Percentiles rank a stretch among this genome's conserved stretches.
phyloP scores from a whole-genome alignment of 2,113 vertebrate species.

The Xiphorhynchus elegans region DNA sequence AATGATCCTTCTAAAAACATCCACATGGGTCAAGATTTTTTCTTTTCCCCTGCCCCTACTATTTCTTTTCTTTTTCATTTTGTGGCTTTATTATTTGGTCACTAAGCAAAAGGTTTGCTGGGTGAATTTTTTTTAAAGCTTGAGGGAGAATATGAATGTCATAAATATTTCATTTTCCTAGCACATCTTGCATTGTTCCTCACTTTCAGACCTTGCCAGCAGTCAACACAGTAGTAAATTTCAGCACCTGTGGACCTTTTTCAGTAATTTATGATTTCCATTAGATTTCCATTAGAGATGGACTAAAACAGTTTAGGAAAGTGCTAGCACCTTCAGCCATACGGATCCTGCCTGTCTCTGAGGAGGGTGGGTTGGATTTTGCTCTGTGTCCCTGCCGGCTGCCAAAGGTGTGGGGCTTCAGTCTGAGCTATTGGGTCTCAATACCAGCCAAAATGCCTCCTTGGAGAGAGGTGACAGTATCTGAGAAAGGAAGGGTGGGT shows the following conservation, averaged over 20 bases:
- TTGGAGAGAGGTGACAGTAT: not conserved
- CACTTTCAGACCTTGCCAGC: slow-evolving; percentile 71
- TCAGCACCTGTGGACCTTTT: slow-evolving; percentile 75
- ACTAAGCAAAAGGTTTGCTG: slow-evolving; percentile 57
- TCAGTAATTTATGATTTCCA: slow-evolving; percentile 80
- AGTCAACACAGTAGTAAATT: slow-evolving; percentile 79
- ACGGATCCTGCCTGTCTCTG: not conserved
- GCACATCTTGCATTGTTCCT: slow-evolving; percentile 71
- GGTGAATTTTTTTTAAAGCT: slow-evolving; percentile 51
- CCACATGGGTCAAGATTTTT: slow-evolving; percentile 15
- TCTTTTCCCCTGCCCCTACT: not conserved
- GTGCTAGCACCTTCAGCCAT: slow-evolving; percentile 59
- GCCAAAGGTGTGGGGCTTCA: not conserved
- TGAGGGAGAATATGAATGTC: slow-evolving; percentile 73
- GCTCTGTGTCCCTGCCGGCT: not conserved
- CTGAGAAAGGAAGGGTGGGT: not conserved
- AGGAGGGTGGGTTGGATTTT: not conserved
- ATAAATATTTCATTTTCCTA: slow-evolving; percentile 80
- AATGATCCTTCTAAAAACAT: slow-evolving; percentile 51
- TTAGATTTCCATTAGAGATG: slow-evolving; percentile 81
- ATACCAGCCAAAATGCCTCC: not conserved
- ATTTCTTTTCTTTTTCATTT: slow-evolving; percentile 40
- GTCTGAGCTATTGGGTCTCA: not conserved
- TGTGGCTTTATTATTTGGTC: slow-evolving; percentile 68
- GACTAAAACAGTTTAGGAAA: slow-evolving; percentile 66